Conservation (phyloP, 1,140 invertebrate genomes). For the Eurosta solidaginis region DNA sequence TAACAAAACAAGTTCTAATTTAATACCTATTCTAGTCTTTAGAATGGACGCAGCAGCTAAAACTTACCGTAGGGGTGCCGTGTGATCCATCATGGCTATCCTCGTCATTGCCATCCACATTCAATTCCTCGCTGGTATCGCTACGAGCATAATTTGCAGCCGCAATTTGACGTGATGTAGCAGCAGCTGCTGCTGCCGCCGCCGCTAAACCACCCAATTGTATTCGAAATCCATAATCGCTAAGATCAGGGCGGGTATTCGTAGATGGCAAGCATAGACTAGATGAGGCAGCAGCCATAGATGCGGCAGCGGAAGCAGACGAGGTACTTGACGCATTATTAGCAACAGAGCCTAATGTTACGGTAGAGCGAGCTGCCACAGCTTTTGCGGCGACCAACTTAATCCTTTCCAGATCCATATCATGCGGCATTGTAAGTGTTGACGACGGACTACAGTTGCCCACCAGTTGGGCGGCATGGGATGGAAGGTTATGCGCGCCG, state of each 20-base stretch:
- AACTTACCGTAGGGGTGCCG: constrained; percentile 57
- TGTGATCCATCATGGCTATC: constrained; percentile 56
- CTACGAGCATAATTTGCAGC: constrained; percentile 57
- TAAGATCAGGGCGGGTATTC: constrained; percentile 49
- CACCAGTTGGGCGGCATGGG: constrained; percentile 5
- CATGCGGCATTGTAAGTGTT: constrained; percentile 36
- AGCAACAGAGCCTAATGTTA: constrained; percentile 30
- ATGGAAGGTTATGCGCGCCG: background rate
- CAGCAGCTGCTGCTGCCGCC: constrained; percentile 53
- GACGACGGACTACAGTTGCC: constrained; percentile 32
- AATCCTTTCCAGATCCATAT: constrained; percentile 57
- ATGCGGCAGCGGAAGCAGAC: background rate
- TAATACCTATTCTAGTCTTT: too few species aligned
- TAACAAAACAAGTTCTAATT: too few species aligned
- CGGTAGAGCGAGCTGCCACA: constrained; percentile 39
- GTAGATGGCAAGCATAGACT: constrained; percentile 38
- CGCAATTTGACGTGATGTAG: constrained; percentile 54
- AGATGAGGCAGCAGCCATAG: constrained; percentile 31
- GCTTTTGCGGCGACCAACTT: constrained; percentile 52
- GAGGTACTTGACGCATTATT: constrained; percentile 8
- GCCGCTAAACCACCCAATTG: constrained; percentile 57
- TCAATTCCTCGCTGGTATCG: constrained; percentile 58
- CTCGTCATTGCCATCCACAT: constrained; percentile 58
- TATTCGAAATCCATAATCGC: constrained; percentile 60
- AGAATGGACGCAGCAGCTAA: too few species aligned